These are phyloP conservation scores for Ceramica pisi DNA, from an alignment of 2,888 invertebrate species.

Conservation along the genomic window DNA sequence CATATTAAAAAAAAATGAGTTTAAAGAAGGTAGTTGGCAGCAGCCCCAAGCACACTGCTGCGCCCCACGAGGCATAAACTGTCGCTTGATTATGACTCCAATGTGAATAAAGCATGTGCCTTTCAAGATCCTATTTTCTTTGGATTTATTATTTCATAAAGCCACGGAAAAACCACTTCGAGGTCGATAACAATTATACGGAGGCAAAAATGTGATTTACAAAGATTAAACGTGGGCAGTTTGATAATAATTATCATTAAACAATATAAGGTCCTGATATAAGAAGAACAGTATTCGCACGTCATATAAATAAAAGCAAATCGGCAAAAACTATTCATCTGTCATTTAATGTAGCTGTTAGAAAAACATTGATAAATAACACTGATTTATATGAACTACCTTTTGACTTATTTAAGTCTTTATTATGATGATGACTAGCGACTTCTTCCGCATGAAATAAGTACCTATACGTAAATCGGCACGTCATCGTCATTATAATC, in stretches of 20 bases:
- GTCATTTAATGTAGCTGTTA: conserved; percentile 1
- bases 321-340: not conserved
- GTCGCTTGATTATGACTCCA: too few relatives aligned
- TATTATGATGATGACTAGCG: not conserved
- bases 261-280: not conserved
- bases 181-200: too few relatives aligned
- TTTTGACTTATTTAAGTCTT: conserved; percentile 1
- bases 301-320: not conserved
- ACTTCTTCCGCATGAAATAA: not conserved
- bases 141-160: too few relatives aligned
- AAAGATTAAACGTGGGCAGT: not conserved
- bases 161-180: too few relatives aligned
- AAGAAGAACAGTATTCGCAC: not conserved
- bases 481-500: not conserved
- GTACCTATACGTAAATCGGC: too few relatives aligned
- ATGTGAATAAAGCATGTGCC: too few relatives aligned
- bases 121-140: too few relatives aligned
- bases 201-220: not conserved
- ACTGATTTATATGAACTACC: not conserved
- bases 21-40: too few relatives aligned
- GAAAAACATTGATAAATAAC: not conserved
- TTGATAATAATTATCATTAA: not conserved
- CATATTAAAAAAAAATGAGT: too few relatives aligned
- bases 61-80: too few relatives aligned
- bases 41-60: too few relatives aligned